Evolutionary conservation across 2,888 invertebrate species (phyloP).

Genomic region (Hoplodrina ambigua): DNA sequence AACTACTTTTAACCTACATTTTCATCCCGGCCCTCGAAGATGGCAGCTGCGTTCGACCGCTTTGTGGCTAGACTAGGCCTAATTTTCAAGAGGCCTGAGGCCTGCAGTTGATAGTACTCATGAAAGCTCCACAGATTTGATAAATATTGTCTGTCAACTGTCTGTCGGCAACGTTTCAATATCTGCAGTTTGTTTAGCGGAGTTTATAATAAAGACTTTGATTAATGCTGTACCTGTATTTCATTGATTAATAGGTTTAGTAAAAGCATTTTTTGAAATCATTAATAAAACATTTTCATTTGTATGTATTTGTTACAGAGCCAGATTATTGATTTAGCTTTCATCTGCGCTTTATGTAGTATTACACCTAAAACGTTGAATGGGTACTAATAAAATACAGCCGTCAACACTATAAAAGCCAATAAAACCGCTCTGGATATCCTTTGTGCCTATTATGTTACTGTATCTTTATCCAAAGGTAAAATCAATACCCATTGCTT

Average conservation of each 20-base stretch:
- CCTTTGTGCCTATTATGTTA: conserved; percentile 18
- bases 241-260: conserved; percentile 15
- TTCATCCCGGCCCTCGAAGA: conserved; percentile 60
- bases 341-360: neutral
- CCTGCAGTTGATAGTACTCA: conserved; percentile 50
- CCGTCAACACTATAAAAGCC: conserved; percentile 2
- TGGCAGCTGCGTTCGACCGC: conserved; percentile 64
- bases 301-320: conserved; percentile 7
- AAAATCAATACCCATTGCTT: conserved; percentile 45
- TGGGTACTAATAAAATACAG: conserved; percentile 9
- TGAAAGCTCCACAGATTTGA: conserved; percentile 43
- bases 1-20: conserved; percentile 74
- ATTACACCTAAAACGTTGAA: conserved; percentile 4
- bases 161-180: conserved; percentile 35
- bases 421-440: conserved; percentile 18
- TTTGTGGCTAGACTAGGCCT: conserved; percentile 49
- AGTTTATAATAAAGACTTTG: conserved; percentile 28
- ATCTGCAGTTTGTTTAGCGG: conserved; percentile 22
- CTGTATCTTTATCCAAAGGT: conserved; percentile 21
- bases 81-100: conserved; percentile 52
- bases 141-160: conserved; percentile 49
- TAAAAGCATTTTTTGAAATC: conserved; percentile 8
- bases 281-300: neutral
- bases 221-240: conserved; percentile 24
- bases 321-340: conserved; percentile 1